Percentiles rank a stretch among this genome's conserved stretches.
Evolutionary conservation across 2,113 vertebrate genomes (phyloP).

Genomic region (Arothron firmamentum): DNA sequence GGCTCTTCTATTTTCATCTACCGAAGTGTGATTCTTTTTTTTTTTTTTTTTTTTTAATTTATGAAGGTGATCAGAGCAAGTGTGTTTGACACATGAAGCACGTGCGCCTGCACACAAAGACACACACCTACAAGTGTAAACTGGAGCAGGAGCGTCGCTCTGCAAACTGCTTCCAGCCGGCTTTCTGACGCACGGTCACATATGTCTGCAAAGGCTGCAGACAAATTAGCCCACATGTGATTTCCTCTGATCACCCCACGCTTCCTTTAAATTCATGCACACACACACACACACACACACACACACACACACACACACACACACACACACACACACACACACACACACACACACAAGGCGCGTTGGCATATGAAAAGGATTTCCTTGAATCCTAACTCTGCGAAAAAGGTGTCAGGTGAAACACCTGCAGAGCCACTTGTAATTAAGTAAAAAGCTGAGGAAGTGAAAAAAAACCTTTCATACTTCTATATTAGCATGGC

Average conservation of each 20-base stretch:
- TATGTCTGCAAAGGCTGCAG: constrained; percentile 9
- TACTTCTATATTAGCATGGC: constrained; percentile 68
- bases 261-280: background rate
- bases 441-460: constrained; percentile 31
- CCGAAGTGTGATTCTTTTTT: constrained; percentile 22
- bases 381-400: constrained; percentile 42
- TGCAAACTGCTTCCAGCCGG: constrained; percentile 23
- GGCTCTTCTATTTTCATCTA: constrained; percentile 36
- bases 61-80: background rate
- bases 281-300: too few species aligned
- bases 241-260: constrained; percentile 1
- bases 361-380: background rate
- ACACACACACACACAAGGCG: too few species aligned
- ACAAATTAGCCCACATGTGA: background rate
- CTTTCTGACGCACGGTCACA: constrained; percentile 1
- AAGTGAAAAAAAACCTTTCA: constrained; percentile 58
- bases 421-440: constrained; percentile 67
- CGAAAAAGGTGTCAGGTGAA: constrained; percentile 57
- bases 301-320: too few species aligned
- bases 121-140: constrained; percentile 13
- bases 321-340: too few species aligned
- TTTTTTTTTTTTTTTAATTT: background rate
- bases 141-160: constrained; percentile 30
- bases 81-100: constrained; percentile 20
- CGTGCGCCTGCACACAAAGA: constrained; percentile 10